Conservation (phyloP, 1,140 invertebrate species). For the Drosophila seguyi region DNA sequence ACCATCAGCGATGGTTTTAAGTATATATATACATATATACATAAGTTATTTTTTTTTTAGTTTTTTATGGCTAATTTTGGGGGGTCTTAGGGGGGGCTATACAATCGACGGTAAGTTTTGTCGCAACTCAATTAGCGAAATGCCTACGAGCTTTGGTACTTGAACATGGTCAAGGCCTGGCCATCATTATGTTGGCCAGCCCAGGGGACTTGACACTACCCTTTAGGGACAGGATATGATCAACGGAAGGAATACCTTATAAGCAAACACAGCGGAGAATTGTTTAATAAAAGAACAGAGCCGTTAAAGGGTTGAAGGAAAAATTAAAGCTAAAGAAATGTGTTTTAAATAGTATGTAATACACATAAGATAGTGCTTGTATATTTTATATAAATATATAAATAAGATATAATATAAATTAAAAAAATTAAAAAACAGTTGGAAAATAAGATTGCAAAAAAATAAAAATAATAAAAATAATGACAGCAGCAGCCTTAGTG, state of each 20-base stretch:
- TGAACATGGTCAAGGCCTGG: constrained; percentile 51
- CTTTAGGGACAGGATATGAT: neutral
- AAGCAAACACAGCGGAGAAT: constrained; percentile 22
- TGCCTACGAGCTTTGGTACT: constrained; percentile 57
- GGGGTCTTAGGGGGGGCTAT: neutral
- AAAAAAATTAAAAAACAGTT: neutral
- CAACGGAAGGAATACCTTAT: constrained; percentile 6
- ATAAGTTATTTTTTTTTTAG: neutral
- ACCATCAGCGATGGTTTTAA: constrained; percentile 31
- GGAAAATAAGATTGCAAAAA: neutral
- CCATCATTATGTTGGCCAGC: constrained; percentile 58
- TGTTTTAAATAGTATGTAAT: too few species aligned
- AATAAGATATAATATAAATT: neutral
- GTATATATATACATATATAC: neutral
- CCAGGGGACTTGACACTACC: constrained; percentile 3
- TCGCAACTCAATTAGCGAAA: constrained; percentile 76
- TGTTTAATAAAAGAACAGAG: neutral
- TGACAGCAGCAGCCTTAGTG: constrained; percentile 51
- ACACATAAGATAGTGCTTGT: neutral
- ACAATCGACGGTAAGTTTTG: constrained; percentile 56
- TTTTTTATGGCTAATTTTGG: neutral
- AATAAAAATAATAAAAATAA: too few species aligned
- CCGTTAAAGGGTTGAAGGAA: neutral
- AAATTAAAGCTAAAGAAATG: neutral
- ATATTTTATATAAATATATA: neutral